Base-by-base conservation (phyloP, 23 tunicate species). In the Ascidia mentula region DNA sequence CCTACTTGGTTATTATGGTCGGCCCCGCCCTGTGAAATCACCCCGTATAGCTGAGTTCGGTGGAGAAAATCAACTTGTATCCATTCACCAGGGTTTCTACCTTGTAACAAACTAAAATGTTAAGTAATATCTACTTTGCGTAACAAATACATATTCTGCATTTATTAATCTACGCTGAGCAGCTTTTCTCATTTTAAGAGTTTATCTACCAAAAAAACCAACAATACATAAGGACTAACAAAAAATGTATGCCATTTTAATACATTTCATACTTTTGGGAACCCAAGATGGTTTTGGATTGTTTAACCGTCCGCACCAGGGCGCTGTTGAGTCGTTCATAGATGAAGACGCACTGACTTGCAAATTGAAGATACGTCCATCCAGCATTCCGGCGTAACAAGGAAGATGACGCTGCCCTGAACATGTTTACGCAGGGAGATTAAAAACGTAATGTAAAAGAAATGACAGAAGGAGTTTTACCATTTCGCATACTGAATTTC, bases 1-100 rank as follows among this genome's bases (percentile, higher is more conserved):
- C 65, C 65, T 1, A 53, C 65, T 1, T 9, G 4, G 7, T 28
- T 28, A 26, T 20, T 5, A 20, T 53, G 28, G 24, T 28, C 24
- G 65, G 24, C 13, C 22, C 65, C 65, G 22, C 65, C 65, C 13
- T 53, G 65, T 3, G 65, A 20, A 53, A 53, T 53, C 22, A 53
- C 65, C 24, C 65, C 65, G 65, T 53, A 53, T 9, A 53, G 65
- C 24, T 53, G 65, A 53, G 65, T 53, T 9, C 24, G 22, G 65
- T 53, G 65, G 1, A 53, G 65, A 53, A 53, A 53, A 28, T 53
- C 65, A 53, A 53, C 65, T 53, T 53, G 65, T 53, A 53, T 53
- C 65, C 65, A 53, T 53, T 53, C 65, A 5, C 65, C 65, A 53
- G 65, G 24, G 24, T 9, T 6, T 1, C 28, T 28, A 6, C 13